Conservation (phyloP, 2,888 invertebrate genomes). For the Bombylius major region DNA sequence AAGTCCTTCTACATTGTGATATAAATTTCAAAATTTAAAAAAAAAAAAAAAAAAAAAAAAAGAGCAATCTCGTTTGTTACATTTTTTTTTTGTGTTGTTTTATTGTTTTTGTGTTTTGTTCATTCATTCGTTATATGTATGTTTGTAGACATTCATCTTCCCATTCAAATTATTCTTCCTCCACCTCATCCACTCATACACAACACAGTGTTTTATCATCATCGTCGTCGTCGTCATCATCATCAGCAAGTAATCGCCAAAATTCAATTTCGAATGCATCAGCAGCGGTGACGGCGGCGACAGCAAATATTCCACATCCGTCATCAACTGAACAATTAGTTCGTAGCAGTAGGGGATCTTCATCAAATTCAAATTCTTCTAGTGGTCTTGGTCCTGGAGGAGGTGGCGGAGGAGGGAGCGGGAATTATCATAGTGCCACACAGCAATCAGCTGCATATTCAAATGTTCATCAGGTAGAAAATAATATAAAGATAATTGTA, state of each 20-base stretch:
- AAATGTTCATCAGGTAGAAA: slow-evolving; percentile 29
- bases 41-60: neutral
- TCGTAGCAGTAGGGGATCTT: slow-evolving; percentile 4
- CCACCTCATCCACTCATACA: slow-evolving; percentile 15
- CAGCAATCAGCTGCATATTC: slow-evolving; percentile 26
- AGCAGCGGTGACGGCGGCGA: neutral
- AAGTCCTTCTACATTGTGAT: no score
- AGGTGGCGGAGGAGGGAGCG: slow-evolving; percentile 21
- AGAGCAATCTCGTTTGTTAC: no score
- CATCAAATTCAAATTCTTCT: slow-evolving; percentile 3
- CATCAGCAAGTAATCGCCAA: slow-evolving; percentile 10
- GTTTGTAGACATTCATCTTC: slow-evolving; percentile 20
- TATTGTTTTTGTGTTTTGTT: no score
- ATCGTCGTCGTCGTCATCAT: slow-evolving; percentile 8
- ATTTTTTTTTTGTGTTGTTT: no score
- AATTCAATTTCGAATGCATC: slow-evolving; percentile 5
- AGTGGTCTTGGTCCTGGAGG: slow-evolving; percentile 1
- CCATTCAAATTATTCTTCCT: slow-evolving; percentile 31
- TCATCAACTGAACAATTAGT: slow-evolving; percentile 1
- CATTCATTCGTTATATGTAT: no score
- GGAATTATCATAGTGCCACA: slow-evolving; percentile 15
- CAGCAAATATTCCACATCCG: neutral
- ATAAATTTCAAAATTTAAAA: neutral
- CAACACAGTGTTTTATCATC: slow-evolving; percentile 9
- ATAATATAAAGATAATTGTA: neutral